Base-by-base conservation (phyloP, 2,113 vertebrate genomes). In the Monarcha castaneiventris region DNA sequence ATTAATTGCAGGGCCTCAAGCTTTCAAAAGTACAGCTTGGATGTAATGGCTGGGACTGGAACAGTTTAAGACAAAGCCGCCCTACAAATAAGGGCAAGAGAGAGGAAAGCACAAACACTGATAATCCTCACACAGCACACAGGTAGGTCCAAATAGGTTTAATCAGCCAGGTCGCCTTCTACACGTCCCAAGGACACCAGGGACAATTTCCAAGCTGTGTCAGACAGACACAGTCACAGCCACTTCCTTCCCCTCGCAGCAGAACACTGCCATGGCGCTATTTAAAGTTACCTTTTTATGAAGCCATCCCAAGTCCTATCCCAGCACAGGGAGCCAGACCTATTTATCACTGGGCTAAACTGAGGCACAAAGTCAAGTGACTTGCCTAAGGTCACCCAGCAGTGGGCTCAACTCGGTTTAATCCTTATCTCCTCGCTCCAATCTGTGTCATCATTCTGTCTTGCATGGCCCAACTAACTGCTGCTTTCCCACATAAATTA, bases 331-430 rank as follows among this genome's bases (percentile, higher is more conserved):
- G 67, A 76, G 80, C 64, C 7, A 79, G 90, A 63, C 39, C 56
- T 55, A 51, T 73, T 90, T 93, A 85, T 54, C 72, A 37, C 56
- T 3, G 22, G 80, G 78, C 94, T 92, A 62, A 97, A 82, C 26
- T 7, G 58, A 87, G 72, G 87, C 59, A 79, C 55, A 61, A 89
- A 91, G 74, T 94, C 84, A 72, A 78, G 74, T 27, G 85, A 91
- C 55, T 80, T 33, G 48, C 35, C 66, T 76, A 44, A 93, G 69
- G 93, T 94, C 90, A 94, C 29, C 43, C 25, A 1, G 43, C 79
- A 55, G 35, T 6, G 7, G 74, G 89, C 51, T 89, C 58, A 84
- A 89, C 56, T 84, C 3, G 0, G 41, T 56, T 92, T 94, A 84
- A 79, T 67, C 68, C 54, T 71, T 29, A 18, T 21, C 52, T 51